These are phyloP conservation scores for Selene dorsalis DNA, from an alignment of 2,797 vertebrate species.

Conservation along the genomic window DNA sequence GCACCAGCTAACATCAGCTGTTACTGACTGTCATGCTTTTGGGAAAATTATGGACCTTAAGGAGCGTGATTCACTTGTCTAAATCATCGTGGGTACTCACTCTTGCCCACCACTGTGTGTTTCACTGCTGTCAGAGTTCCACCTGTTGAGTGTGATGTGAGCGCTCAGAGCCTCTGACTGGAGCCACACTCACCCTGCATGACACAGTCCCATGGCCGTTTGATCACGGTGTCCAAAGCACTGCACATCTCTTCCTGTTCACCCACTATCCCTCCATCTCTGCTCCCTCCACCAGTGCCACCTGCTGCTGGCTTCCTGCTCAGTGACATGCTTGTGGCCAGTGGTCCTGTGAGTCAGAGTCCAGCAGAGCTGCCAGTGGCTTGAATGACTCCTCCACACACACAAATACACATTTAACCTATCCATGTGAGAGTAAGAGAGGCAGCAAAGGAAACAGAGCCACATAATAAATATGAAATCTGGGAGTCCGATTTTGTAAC, in stretches of 20 bases:
- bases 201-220: constrained; percentile 38
- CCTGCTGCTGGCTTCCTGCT: constrained; percentile 62
- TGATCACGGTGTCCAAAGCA: constrained; percentile 39
- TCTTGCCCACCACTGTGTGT: constrained; percentile 32
- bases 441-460: background rate
- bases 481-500: constrained; percentile 25
- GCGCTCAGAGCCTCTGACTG: constrained; percentile 18
- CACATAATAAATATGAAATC: background rate
- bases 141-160: constrained; percentile 41
- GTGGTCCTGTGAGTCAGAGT: constrained; percentile 45
- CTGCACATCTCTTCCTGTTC: constrained; percentile 32
- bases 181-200: constrained; percentile 39
- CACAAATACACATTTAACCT: constrained; percentile 3
- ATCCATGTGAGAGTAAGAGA: constrained; percentile 7
- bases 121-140: constrained; percentile 24
- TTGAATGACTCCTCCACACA: constrained; percentile 31
- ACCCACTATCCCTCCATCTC: constrained; percentile 16
- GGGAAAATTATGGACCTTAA: constrained; percentile 3
- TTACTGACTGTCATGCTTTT: constrained; percentile 15
- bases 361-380: constrained; percentile 30
- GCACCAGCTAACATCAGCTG: constrained; percentile 19
- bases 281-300: constrained; percentile 21
- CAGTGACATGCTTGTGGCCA: constrained; percentile 22
- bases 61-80: constrained; percentile 8
- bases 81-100: constrained; percentile 7